These are phyloP conservation scores for Drosophila sturtevanti DNA, from an alignment of 1,140 invertebrate genomes.

Conservation along the genomic window DNA sequence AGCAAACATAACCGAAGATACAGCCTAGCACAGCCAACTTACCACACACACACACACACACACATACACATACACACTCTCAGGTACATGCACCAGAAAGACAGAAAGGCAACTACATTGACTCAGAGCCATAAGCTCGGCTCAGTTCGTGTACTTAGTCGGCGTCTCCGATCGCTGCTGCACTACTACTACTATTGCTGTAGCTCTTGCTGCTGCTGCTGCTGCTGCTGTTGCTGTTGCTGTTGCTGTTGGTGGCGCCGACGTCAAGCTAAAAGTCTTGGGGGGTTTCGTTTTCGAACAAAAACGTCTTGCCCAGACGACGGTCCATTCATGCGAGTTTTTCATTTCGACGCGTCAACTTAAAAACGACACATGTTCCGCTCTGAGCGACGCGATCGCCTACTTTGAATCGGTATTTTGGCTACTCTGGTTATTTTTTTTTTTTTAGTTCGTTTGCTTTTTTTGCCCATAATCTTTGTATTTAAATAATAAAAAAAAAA, in stretches of 20 bases:
- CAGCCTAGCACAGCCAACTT: conserved; percentile 18
- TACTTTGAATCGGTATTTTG: conserved; percentile 12
- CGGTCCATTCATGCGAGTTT: conserved; percentile 82
- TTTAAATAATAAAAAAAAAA: background rate
- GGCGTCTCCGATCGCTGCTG: conserved; percentile 41
- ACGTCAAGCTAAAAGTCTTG: conserved; percentile 50
- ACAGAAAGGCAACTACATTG: background rate
- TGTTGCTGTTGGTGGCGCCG: conserved; percentile 25
- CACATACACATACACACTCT: conserved; percentile 18
- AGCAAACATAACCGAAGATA: conserved; percentile 24
- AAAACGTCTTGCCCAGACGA: conserved; percentile 80
- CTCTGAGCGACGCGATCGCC: conserved; percentile 56
- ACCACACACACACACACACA: conserved; percentile 28
- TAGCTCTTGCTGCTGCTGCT: conserved; percentile 26
- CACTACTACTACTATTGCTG: conserved; percentile 11
- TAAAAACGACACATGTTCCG: conserved; percentile 75
- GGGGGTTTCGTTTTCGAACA: conserved; percentile 63
- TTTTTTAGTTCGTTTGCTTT: background rate
- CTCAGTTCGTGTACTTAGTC: conserved; percentile 68
- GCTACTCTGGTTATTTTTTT: too few species aligned
- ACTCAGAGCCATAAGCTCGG: conserved; percentile 33
- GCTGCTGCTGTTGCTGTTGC: background rate
- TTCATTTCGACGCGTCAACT: conserved; percentile 83
- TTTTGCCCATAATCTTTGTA: background rate
- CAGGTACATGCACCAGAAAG: background rate